These are phyloP conservation scores for Cephus runcator DNA, from an alignment of 2,888 invertebrate species.

Conservation along the genomic window DNA sequence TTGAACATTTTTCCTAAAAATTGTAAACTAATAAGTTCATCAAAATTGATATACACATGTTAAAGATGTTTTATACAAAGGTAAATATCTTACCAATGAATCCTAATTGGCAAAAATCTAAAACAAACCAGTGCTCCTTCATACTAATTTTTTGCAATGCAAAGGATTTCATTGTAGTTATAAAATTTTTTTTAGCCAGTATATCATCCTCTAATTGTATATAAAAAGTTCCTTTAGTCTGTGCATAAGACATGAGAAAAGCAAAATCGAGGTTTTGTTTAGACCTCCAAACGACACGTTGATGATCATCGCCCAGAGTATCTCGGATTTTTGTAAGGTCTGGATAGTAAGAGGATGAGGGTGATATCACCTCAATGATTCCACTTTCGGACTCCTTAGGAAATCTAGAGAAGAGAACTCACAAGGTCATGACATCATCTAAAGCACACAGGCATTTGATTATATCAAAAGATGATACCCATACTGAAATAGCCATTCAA, in stretches of 20 bases:
- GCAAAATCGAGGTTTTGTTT: slow-evolving; percentile 96
- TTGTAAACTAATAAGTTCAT: slow-evolving; percentile 10
- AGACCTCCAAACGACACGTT: slow-evolving; percentile 90
- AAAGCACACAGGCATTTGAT: too few relatives aligned
- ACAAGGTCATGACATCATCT: slow-evolving; percentile 1
- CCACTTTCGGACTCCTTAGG: slow-evolving; percentile 79
- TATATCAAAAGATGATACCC: too few relatives aligned
- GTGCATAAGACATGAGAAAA: slow-evolving; percentile 94
- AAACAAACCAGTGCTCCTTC: slow-evolving; percentile 87
- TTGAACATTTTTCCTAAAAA: slow-evolving; percentile 86
- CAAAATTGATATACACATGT: background rate
- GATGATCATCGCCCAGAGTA: slow-evolving; percentile 86
- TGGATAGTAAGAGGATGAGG: slow-evolving; percentile 88
- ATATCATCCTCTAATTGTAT: slow-evolving; percentile 96
- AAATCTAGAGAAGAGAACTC: slow-evolving; percentile 71
- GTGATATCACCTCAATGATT: slow-evolving; percentile 89
- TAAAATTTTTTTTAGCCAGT: slow-evolving; percentile 84
- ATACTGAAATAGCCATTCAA: too few relatives aligned
- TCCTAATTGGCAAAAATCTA: slow-evolving; percentile 94
- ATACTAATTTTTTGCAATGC: slow-evolving; percentile 80
- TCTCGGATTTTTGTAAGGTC: slow-evolving; percentile 80
- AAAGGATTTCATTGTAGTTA: slow-evolving; percentile 86
- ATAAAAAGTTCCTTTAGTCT: slow-evolving; percentile 88
- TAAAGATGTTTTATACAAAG: slow-evolving; percentile 2
- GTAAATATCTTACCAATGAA: slow-evolving; percentile 79